Conservation (phyloP, 2,797 vertebrate species). For the Hydrophis major region DNA sequence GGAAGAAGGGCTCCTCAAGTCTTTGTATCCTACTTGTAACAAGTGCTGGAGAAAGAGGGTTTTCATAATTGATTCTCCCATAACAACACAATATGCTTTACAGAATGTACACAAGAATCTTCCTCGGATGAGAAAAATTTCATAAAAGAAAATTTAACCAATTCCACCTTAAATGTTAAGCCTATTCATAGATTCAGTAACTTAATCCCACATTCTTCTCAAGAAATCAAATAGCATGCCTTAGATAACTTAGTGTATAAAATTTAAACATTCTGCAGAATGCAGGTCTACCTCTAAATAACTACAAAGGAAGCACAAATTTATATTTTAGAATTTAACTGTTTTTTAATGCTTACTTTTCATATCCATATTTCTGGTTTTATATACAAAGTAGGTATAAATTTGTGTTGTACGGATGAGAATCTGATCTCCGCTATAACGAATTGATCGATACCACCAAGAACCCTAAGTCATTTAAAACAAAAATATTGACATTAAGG, state of each 20-base stretch:
- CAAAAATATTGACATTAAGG: background rate
- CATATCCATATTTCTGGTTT: slow-evolving; percentile 99
- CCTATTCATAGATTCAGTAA: background rate
- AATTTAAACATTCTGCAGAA: background rate
- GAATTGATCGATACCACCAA: slow-evolving; percentile 99
- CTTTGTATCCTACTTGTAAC: background rate
- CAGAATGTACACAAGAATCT: background rate
- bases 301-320: slow-evolving; percentile 13
- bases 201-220: background rate
- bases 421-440: slow-evolving; percentile 98
- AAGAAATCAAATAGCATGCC: background rate
- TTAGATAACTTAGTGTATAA: background rate
- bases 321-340: background rate
- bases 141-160: background rate
- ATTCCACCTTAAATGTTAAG: background rate
- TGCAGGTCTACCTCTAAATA: background rate
- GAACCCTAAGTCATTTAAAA: slow-evolving; percentile 81
- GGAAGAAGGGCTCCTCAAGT: background rate
- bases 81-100: background rate
- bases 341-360: slow-evolving; percentile 83
- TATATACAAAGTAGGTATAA: slow-evolving; percentile 98
- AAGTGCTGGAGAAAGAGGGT: background rate
- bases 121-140: background rate
- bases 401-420: slow-evolving; percentile 98
- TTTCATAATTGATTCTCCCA: background rate